Evolutionary conservation across 2,113 vertebrate species (phyloP).

Genomic region (Glaucomys volans): DNA sequence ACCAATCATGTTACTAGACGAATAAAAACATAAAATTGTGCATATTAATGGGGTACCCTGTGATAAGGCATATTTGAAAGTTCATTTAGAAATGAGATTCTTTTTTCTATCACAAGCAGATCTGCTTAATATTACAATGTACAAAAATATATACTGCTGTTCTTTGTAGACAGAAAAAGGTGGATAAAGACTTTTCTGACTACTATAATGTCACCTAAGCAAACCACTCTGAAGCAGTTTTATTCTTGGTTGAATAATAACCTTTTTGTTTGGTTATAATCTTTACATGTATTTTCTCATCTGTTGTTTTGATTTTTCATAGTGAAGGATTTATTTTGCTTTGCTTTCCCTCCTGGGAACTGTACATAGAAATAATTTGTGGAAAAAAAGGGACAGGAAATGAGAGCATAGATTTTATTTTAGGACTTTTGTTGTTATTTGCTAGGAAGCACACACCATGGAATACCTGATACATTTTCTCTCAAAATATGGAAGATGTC

Average conservation of each 20-base stretch:
- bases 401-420: slow-evolving; percentile 48
- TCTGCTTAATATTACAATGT: not conserved
- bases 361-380: slow-evolving; percentile 57
- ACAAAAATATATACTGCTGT: not conserved
- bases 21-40: not conserved
- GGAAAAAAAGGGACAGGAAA: not conserved
- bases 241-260: slow-evolving; percentile 32
- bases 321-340: no score
- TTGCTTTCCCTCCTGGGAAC: not conserved
- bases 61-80: no score
- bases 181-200: not conserved
- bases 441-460: not conserved
- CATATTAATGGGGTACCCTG: no score
- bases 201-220: not conserved
- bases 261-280: slow-evolving; percentile 27
- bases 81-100: no score
- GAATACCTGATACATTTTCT: not conserved
- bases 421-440: slow-evolving; percentile 32
- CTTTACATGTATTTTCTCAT: no score
- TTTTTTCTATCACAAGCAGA: not conserved
- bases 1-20: not conserved
- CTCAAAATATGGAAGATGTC: not conserved
- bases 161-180: slow-evolving; percentile 18
- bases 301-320: slow-evolving; percentile 52
- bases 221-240: slow-evolving; percentile 25